Conservation (phyloP, 2,888 invertebrate species). For the Heliconius charithonia region DNA sequence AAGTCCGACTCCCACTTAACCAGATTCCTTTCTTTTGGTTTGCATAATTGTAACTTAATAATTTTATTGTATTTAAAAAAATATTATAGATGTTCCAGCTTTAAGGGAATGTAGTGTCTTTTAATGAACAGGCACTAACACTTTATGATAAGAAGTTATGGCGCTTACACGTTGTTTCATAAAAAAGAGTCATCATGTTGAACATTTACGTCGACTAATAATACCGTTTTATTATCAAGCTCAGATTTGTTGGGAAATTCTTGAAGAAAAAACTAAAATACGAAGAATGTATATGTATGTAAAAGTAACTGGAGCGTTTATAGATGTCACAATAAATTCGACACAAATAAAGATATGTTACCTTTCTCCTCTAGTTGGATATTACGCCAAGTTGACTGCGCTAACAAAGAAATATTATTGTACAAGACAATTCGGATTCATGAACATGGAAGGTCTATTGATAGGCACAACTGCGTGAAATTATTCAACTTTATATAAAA, state of each 20-base stretch:
- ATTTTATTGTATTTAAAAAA: too few species aligned
- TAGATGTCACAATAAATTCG: constrained; percentile 66
- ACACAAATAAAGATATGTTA: constrained; percentile 70
- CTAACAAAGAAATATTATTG: constrained; percentile 67
- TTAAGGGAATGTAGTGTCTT: background rate
- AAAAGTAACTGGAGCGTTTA: constrained; percentile 56
- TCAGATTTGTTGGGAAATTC: background rate
- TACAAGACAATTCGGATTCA: constrained; percentile 60
- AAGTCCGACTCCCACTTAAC: too few species aligned
- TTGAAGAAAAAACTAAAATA: background rate
- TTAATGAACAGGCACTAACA: background rate
- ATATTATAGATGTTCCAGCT: background rate
- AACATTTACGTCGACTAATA: background rate
- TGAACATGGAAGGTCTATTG: constrained; percentile 43
- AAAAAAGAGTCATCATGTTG: background rate
- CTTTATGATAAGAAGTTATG: background rate
- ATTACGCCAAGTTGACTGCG: constrained; percentile 69
- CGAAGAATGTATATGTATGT: constrained; percentile 32
- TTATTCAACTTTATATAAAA: constrained; percentile 17
- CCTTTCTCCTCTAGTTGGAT: constrained; percentile 71
- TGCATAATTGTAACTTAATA: too few species aligned
- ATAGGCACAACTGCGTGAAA: constrained; percentile 30
- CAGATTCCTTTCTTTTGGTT: too few species aligned
- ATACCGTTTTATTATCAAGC: background rate
- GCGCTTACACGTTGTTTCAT: constrained; percentile 4